Evolutionary conservation across 2,888 invertebrate genomes (phyloP), one percentile per base, ranked within the genome.

Genomic region (Helicoverpa assulta): DNA sequence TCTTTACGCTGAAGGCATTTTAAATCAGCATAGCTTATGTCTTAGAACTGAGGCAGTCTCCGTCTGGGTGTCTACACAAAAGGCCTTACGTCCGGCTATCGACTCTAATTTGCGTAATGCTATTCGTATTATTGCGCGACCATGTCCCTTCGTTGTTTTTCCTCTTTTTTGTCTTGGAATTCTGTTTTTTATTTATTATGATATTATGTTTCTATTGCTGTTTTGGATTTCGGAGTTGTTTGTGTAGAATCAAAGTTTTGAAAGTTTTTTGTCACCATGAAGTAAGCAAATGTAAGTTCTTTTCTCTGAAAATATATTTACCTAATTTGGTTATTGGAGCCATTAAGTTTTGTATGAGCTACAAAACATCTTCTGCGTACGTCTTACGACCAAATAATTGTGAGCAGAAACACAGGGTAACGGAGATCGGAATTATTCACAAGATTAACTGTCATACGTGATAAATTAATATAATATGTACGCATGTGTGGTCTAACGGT

Each of bases 101-200:
- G 82, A 59, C 64, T 80, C 80, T 85, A 87, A 84, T 91, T 91
- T 91, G 89, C 90, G 88, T 91, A 90, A 90, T 90, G 89, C 75
- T 86, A 90, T 90, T 88, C 89, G 85, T 83, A 84, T 80, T 83
- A 84, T 80, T 78, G 80, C 76, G 66, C 65, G 72, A 70, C 70
- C 82, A 72, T 80, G 80, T 73, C 65, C 58, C 55, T 78, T 7
- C 47, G 29, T 74, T 73, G 58, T 37, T 64, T 77, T 70, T 67
- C 51, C 37, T 63, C 40, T 57, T 68, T 57, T 77, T 62, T 73
- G 21, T 61, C 2, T 16, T 8, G 19, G 70, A 57, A 67, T 40
- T 53, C 18, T 59, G 7, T 67, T 67, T 75, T 70, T 75, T 77
- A 71, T 70, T 70, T 67, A 14, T 40, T 40, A 37, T 7, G n/a